These are phyloP conservation scores for Calypte anna DNA, from an alignment of 2,113 vertebrate species.

Conservation along the genomic window DNA sequence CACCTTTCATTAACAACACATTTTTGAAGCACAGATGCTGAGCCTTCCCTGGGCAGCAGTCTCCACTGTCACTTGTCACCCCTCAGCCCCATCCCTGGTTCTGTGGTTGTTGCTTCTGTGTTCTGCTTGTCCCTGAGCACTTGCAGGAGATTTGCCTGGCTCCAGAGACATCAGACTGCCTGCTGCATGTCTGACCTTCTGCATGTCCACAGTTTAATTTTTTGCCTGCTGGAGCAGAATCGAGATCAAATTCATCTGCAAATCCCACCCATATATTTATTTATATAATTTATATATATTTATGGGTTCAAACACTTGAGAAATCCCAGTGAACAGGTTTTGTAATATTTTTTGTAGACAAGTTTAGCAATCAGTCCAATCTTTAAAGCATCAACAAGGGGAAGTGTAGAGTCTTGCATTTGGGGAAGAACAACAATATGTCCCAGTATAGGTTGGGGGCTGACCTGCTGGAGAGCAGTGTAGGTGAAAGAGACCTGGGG, in stretches of 20 bases:
- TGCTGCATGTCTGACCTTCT: neutral
- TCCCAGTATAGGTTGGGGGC: too few species aligned
- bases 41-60: neutral
- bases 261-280: neutral
- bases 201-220: neutral
- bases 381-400: neutral
- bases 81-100: neutral
- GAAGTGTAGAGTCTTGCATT: too few species aligned
- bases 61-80: neutral
- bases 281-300: neutral
- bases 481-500: too few species aligned
- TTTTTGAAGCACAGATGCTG: neutral
- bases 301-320: neutral
- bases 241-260: neutral
- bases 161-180: neutral
- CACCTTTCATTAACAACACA: neutral
- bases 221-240: neutral
- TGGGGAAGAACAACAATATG: too few species aligned
- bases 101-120: fast-evolving
- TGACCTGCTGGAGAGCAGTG: too few species aligned
- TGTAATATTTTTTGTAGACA: neutral
- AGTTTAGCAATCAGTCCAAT: neutral
- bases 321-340: neutral
- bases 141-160: neutral
- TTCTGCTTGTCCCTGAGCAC: neutral